Conservation (phyloP, 2,888 invertebrate genomes). For the Dichetophora obliterata region DNA sequence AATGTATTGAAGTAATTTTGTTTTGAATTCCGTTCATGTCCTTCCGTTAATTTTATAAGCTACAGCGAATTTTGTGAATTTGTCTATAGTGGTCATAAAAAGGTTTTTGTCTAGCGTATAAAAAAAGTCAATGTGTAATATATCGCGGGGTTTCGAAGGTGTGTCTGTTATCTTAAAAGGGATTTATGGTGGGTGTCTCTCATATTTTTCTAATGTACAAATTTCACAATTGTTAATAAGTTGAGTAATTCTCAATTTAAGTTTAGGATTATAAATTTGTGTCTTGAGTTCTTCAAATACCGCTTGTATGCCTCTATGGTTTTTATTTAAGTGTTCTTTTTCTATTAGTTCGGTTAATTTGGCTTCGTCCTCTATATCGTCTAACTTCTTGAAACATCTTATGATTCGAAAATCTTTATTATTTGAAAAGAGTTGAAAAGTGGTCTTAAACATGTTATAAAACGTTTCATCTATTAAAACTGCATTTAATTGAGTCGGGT, state of each 20-base stretch:
- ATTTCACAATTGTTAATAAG: constrained; percentile 50
- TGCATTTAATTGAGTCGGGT: constrained; percentile 19
- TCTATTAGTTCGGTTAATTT: constrained; percentile 31
- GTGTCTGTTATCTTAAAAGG: constrained; percentile 6
- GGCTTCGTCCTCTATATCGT: constrained; percentile 39
- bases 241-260: constrained; percentile 44
- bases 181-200: constrained; percentile 39
- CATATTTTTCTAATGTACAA: constrained; percentile 45
- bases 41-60: constrained; percentile 28
- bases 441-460: background rate
- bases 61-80: constrained; percentile 30
- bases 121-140: constrained; percentile 31
- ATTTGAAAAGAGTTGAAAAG: background rate
- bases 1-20: constrained; percentile 24
- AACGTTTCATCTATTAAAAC: constrained; percentile 1
- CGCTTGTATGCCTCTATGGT: constrained; percentile 41
- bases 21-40: constrained; percentile 29
- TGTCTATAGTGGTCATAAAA: constrained; percentile 30
- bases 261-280: constrained; percentile 38
- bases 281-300: constrained; percentile 29
- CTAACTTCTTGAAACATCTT: background rate
- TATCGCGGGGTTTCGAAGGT: constrained; percentile 26
- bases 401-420: background rate
- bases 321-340: constrained; percentile 2
- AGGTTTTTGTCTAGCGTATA: constrained; percentile 28